Base-by-base conservation (phyloP, 2,888 invertebrate species). In the Leistus spinibarbis region DNA sequence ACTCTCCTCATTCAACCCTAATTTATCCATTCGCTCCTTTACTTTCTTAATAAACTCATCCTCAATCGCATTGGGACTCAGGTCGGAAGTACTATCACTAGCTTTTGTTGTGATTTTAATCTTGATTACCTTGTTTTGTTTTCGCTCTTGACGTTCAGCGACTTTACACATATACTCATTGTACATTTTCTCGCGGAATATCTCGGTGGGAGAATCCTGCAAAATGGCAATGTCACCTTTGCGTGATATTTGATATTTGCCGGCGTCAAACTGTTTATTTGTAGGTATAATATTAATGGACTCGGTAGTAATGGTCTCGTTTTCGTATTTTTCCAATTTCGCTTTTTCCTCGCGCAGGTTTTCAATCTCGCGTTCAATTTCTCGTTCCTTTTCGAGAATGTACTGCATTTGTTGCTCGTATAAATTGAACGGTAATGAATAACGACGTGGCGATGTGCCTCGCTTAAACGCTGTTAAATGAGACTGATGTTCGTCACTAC, bases 91-190 rank as follows among this genome's bases (percentile, higher is more conserved):
- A 60, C 56, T 78, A 66, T 1, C 82, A 80, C 83, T 86, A 84
- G 77, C 86, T 86, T 82, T 87, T 79, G 76, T 83, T 82, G 77
- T 81, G 79, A n/a, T 77, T 87, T 85, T 92, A 76, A 95, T 90
- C 87, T 94, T 94, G 16, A 95, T 92, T 20, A 95, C 90, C 86
- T 93, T 94, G 70, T 93, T 91, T 77, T 93, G 90, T 79, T 92
- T 92, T 62, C 95, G 88, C 81, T 95, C 92, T 80, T 93, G 91
- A 10, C 94, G 88, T 82, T 93, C 92, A 3, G 92, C 90, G 81
- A 95, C 91, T 85, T 95, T 92, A 81, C 88, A 88, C 82, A 94
- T 89, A 86, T 95, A 95, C 84, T 95, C 95, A 79, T 93, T 89
- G 85, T 93, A 95, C 95, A 95, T 95, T 85, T 91, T 91, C 79